phyloP scores from a whole-genome alignment of 2,888 invertebrate genomes.

The Megastigmus dorsalis region DNA sequence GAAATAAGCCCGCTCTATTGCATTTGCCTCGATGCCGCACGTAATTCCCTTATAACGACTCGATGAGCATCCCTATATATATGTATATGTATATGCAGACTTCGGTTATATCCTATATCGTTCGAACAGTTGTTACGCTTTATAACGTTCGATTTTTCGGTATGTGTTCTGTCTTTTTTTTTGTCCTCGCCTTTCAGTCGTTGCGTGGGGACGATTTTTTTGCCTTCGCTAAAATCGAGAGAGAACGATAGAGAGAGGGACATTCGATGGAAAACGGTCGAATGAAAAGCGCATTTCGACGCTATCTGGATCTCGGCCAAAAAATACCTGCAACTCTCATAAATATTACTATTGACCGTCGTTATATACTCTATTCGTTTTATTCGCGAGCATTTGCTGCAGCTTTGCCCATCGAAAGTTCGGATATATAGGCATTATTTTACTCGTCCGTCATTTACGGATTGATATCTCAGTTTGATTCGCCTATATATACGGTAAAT shows the following conservation, averaged over 20 bases:
- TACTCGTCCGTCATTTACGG: neutral
- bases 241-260: too few relatives aligned
- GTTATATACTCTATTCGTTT: too few relatives aligned
- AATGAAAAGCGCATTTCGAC: conserved; percentile 3
- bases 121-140: conserved; percentile 7
- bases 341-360: conserved; percentile 34
- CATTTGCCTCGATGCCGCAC: conserved; percentile 39
- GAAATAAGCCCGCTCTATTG: conserved; percentile 57
- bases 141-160: neutral
- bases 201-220: neutral
- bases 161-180: neutral
- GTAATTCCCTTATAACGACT: conserved; percentile 8
- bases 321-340: conserved; percentile 20
- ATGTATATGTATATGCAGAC: too few relatives aligned
- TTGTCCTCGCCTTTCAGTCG: too few relatives aligned
- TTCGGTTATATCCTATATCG: too few relatives aligned
- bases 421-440: neutral
- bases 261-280: neutral
- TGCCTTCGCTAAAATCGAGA: too few relatives aligned
- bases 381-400: too few relatives aligned
- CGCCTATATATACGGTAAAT: neutral
- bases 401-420: neutral
- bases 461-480: neutral
- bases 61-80: neutral
- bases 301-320: conserved; percentile 9